Evolutionary conservation across 2,888 invertebrate genomes (phyloP), one percentile per base, ranked within the genome.

Genomic region (Suillia variegata): DNA sequence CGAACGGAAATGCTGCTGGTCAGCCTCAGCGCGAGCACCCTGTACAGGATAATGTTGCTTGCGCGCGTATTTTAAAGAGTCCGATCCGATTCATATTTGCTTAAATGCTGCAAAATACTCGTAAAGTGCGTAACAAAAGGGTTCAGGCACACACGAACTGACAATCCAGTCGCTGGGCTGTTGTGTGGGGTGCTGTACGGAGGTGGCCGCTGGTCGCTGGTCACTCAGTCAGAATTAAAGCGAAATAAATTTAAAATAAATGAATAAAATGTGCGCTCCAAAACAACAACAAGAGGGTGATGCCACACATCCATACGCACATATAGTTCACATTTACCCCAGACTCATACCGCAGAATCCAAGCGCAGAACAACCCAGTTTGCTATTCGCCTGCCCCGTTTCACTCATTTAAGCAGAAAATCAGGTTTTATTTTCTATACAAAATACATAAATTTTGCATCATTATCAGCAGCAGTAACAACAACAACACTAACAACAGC

Each of bases 381-480:
- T 38, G 38, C 38, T 8, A 38, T 4, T 13, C n/a, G 38, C 45
- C 45, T 45, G 17, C 45, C 45, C 8, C 51, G 59, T 65, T 64
- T 64, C 59, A 65, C 66, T 68, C 66, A 66, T 68, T 66, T 64
- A 64, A 56, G 64, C 56, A 57, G 61, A 69, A 73, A 76, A 74
- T 77, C 76, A 69, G 75, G 73, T 74, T 78, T 77, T 70, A 76
- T 73, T 77, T 78, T 66, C 78, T 73, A 75, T 68, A 75, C 70
- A 76, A 77, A 77, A 77, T 74, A 76, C 77, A 77, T 78, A 76
- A 77, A 77, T 76, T 75, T 73, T 67, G 70, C 69, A 75, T 76
- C 70, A 76, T 77, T 78, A 77, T 73, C 67, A 62, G 62, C 42
- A 49, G 42, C 22, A 33, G 20, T 55, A 50, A 15, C 49, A 20